Evolutionary conservation across 2,888 invertebrate genomes (phyloP).

Genomic region (Selenia dentaria): DNA sequence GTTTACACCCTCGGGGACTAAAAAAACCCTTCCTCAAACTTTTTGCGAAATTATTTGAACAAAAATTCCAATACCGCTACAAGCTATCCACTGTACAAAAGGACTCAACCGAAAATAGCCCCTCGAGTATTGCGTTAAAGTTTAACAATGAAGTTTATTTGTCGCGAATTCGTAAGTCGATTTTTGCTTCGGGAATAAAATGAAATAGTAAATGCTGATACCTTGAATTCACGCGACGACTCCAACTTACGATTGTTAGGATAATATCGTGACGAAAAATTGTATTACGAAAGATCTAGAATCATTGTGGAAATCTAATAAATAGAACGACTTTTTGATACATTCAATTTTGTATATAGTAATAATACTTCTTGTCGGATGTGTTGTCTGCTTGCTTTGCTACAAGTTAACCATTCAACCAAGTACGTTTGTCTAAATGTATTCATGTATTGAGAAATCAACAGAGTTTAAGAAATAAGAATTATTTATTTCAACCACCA

Average conservation of each 20-base stretch:
- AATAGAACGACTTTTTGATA: too few species aligned
- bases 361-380: too few species aligned
- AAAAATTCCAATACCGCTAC: constrained; percentile 40
- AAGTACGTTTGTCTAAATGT: too few species aligned
- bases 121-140: constrained; percentile 40
- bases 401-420: too few species aligned
- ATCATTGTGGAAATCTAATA: not conserved
- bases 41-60: constrained; percentile 78
- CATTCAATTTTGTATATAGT: too few species aligned
- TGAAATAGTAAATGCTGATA: constrained; percentile 35
- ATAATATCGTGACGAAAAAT: constrained; percentile 2
- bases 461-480: too few species aligned
- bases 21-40: constrained; percentile 71
- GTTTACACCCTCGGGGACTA: constrained; percentile 62
- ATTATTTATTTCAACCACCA: too few species aligned
- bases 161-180: constrained; percentile 41
- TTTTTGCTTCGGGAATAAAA: constrained; percentile 43
- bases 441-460: too few species aligned
- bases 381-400: too few species aligned
- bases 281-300: not conserved
- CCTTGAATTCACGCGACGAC: constrained; percentile 11
- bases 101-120: constrained; percentile 50
- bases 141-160: constrained; percentile 41
- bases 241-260: constrained; percentile 7
- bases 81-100: constrained; percentile 39